Base-by-base conservation (phyloP, 2,797 vertebrate genomes). In the Setipinna tenuifilis region DNA sequence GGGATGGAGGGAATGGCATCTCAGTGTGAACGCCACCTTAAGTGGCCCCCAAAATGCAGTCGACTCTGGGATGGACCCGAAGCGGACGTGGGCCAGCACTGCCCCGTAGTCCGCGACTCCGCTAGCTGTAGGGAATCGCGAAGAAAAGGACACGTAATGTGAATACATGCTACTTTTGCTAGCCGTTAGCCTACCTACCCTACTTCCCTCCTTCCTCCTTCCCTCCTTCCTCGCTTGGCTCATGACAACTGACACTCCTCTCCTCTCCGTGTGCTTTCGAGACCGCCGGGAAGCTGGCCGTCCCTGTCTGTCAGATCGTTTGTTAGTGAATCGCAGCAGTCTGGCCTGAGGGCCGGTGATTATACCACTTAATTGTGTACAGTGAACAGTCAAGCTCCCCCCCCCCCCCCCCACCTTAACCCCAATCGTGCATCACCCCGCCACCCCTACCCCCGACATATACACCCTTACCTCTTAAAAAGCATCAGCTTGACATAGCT, bases 401-500 rank as follows among this genome's bases (percentile, higher is more conserved):
- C 83, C 86, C 83, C 81, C 68, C 31, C 7, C 71, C 50, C 50
- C 7, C 2, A 3, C 50, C 1, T 10, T 3, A 54, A 3, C 50
- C 50, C 7, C 9, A 14, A 54, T 54, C 50, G 50, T 54, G 9
- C 50, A 54, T 54, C 50, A 54, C 7, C 14, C 71, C 17, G 14
- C 25, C 2, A 14, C 6, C 62, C 23, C 11, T 6, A 31, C 25
- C 65, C 11, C 61, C 62, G 23, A 68, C 35, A 28, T 31, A 28
- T 12, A 35, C 31, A 44, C 17, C 71, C 19, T 21, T 17, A 78
- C 31, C 35, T 35, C 71, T 44, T 41, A 78, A 86, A 87, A 85
- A 84, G 83, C 68, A 87, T 89, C 83, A 86, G 85, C 81, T 86
- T 83, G 88, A 87, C 88, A 85, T 82, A 84, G 35, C 71, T 78